Evolutionary conservation across 2,888 invertebrate genomes (phyloP), one percentile per base, ranked within the genome.

Genomic region (Cosmopolites sordidus): DNA sequence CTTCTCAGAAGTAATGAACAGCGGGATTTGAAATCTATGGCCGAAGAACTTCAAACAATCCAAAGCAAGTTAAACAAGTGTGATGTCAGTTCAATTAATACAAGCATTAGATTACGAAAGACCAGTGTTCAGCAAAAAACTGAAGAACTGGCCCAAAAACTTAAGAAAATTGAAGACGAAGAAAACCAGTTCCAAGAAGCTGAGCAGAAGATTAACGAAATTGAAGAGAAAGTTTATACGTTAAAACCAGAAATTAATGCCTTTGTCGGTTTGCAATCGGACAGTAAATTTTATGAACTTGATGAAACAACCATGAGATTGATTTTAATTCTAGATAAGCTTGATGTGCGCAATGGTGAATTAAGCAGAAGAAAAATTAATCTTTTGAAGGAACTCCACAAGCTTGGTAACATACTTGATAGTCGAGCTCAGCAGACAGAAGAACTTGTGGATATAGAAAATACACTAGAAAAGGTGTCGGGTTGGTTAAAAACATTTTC

Each of bases 321-420:
- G 9, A 58, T 62, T 45, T 29, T 62, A 6, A 45, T 48, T 17
- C 56, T 66, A 42, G 62, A 65, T 27, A 55, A 60, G n/a, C 37
- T 64, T 29, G 55, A 59, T 5, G 17, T 59, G 5, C 54, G 59
- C 27, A 58, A 56, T 16, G 51, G 42, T 2, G 56, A 57, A 1
- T 37, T 60, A 16, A 51, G 61, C n/a, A 51, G 51, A n/a, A 53
- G 51, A 15, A 64, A 61, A 52, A 49, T 60, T 6, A 51, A 60
- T 16, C 37, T 66, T 8, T 42, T 65, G 5, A 58, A 59, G 29
- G 63, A 65, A 9, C 48, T 65, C 3, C 61, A 63, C 38, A 48
- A 51, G 6, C 58, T 58, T 33, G 59, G 56, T 16, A 54, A 62
- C 43, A 45, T 62, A 11, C 49, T 66, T 18, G 65, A 64, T 14